Evolutionary conservation across 2,797 vertebrate species (phyloP).

Genomic region (Acomys russatus): DNA sequence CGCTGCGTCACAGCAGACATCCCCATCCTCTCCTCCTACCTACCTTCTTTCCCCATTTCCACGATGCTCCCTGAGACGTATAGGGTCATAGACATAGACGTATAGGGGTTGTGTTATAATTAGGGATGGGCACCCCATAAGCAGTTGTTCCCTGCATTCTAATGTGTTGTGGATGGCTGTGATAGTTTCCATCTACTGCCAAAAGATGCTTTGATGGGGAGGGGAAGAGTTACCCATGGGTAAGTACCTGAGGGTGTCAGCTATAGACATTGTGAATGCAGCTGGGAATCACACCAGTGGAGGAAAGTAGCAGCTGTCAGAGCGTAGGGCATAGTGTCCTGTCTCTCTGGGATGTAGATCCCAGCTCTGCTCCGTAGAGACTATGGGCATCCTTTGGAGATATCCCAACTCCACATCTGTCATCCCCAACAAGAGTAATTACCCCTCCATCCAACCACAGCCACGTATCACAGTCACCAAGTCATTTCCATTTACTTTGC

Average conservation of each 20-base stretch:
- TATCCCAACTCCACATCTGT: neutral
- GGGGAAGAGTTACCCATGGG: neutral
- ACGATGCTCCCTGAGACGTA: neutral
- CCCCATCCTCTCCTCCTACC: too few relatives aligned
- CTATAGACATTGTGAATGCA: neutral
- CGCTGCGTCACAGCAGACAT: too few relatives aligned
- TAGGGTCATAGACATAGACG: too few relatives aligned
- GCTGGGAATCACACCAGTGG: neutral
- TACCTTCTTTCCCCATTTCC: neutral
- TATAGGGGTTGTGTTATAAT: neutral
- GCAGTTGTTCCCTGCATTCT: neutral
- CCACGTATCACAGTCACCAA: neutral
- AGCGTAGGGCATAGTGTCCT: neutral
- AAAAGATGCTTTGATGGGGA: neutral
- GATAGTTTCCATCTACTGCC: neutral
- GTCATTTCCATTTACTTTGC: slow-evolving; percentile 38
- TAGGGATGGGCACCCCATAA: neutral
- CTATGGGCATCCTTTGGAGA: neutral
- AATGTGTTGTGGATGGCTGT: neutral
- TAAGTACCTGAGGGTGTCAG: neutral
- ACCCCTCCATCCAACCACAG: neutral
- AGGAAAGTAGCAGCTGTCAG: neutral
- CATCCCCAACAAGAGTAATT: neutral
- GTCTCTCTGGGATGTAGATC: neutral
- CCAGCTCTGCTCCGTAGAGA: neutral